Evolutionary conservation across 1,140 invertebrate genomes (phyloP), one percentile per base, ranked within the genome.

Genomic region (Grapholita molesta): DNA sequence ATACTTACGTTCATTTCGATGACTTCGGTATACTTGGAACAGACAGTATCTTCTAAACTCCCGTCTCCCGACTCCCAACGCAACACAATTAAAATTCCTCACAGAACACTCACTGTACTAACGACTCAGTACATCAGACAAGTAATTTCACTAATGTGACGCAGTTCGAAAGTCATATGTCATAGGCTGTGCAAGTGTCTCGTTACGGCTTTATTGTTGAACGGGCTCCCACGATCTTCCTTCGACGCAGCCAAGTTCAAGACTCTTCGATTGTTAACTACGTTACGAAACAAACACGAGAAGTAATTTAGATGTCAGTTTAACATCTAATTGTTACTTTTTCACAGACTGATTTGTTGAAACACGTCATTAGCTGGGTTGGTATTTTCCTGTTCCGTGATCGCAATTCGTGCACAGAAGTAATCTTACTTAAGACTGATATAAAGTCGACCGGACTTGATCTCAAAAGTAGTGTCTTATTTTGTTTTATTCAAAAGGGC

Each of bases 1-100:
- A 68, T 81, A 85, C 83, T 85, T 68, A 85, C 83, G 74, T 73
- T 79, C 83, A 85, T 85, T 73, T 66, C 77, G 24, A 61, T 28
- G 32, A 61, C 12, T 32, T 64, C 28, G 11, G 61, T 8, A 64
- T 7, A 64, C 53, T 28, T 25, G 53, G 25, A n/a, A 30, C 53
- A 28, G n/a, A 57, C 53, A 57, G 18, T 23, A 57, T 30, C 55
- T 28, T 48, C 28, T 32, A 28, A 15, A 12, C 55, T 15, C 23
- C 53, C 55, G n/a, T 4, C 24, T 23, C n/a, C 24, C 24, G 53
- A 4, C 9, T 24, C 11, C n/a, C 15, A n/a, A 61, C 55, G 32
- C 55, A 57, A 6, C 38, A 57, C 53, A 28, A 57, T 57, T 32
- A 15, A 30, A 15, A 61, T 61, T 61, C 55, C n/a, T 28, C 55